Evolutionary conservation across 2,888 invertebrate genomes (phyloP).

Genomic region (Pocota personata): DNA sequence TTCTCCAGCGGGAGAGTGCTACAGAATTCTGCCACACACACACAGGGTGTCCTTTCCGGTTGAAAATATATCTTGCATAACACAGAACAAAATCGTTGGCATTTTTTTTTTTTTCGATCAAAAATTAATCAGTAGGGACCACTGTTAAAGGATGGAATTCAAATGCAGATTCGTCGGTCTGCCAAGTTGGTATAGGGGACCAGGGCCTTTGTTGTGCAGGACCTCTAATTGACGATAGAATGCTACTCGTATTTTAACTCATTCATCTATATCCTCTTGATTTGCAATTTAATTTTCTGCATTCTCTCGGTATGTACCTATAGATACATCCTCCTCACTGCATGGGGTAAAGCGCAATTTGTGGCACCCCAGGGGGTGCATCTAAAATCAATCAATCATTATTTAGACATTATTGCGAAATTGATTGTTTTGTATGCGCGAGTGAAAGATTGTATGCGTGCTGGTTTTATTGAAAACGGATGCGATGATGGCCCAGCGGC

Average conservation of each 20-base stretch:
- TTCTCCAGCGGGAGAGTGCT: constrained; percentile 9
- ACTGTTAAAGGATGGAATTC: neutral
- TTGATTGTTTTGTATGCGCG: constrained; percentile 49
- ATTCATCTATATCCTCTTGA: constrained; percentile 40
- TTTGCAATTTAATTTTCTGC: constrained; percentile 22
- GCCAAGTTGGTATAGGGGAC: neutral
- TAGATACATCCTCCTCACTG: neutral
- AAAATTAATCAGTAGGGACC: constrained; percentile 35
- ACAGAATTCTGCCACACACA: neutral
- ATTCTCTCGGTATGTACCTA: neutral
- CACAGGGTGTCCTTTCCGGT: constrained; percentile 8
- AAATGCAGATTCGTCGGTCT: neutral
- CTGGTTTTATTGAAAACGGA: neutral
- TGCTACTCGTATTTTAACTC: constrained; percentile 35
- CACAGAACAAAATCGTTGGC: constrained; percentile 25
- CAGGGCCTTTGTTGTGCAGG: neutral
- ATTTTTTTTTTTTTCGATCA: constrained; percentile 28
- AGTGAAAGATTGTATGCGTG: neutral
- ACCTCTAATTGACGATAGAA: constrained; percentile 35
- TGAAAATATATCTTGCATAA: neutral
- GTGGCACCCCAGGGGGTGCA: constrained; percentile 24
- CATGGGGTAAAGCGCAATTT: constrained; percentile 15
- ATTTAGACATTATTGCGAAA: constrained; percentile 33
- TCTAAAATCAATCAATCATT: constrained; percentile 58
- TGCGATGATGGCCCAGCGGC: neutral